These are phyloP conservation scores for Laodelphax striatellus DNA, from an alignment of 1,140 invertebrate species.

Conservation along the genomic window DNA sequence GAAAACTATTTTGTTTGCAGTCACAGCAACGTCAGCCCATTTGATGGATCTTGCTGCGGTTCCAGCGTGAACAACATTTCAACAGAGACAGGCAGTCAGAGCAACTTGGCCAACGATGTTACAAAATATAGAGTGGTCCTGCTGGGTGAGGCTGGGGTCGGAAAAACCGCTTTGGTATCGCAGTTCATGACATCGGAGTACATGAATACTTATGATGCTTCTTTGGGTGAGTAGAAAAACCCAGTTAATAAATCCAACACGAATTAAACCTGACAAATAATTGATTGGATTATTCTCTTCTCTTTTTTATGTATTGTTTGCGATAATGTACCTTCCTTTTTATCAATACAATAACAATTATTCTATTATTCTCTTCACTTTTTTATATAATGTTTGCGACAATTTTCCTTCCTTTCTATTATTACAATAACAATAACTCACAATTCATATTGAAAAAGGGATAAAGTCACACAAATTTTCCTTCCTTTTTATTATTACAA, in stretches of 20 bases:
- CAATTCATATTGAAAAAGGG: too few species aligned
- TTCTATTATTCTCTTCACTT: too few species aligned
- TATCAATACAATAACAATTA: too few species aligned
- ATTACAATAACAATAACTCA: too few species aligned
- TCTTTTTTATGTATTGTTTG: too few species aligned
- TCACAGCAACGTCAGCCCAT: slow-evolving; percentile 17
- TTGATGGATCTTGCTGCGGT: slow-evolving; percentile 26
- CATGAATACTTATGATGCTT: slow-evolving; percentile 59
- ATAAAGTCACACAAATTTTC: too few species aligned
- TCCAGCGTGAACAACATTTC: slow-evolving; percentile 28
- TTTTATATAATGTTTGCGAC: too few species aligned
- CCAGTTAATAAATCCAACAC: slow-evolving; percentile 1
- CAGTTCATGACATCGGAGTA: slow-evolving; percentile 75
- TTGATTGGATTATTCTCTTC: too few species aligned
- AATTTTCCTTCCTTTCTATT: too few species aligned
- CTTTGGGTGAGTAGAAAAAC: slow-evolving; percentile 41
- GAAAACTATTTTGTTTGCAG: neutral
- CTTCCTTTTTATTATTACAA: too few species aligned
- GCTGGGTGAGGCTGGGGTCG: slow-evolving; percentile 61
- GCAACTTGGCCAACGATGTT: slow-evolving; percentile 28
- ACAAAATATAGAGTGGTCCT: slow-evolving; percentile 53
- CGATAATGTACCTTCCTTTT: too few species aligned
- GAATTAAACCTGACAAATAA: too few species aligned
- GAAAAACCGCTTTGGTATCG: slow-evolving; percentile 60
- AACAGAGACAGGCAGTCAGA: slow-evolving; percentile 21